Evolutionary conservation across 2,797 vertebrate species (phyloP).

Genomic region (Tachyglossus aculeatus): DNA sequence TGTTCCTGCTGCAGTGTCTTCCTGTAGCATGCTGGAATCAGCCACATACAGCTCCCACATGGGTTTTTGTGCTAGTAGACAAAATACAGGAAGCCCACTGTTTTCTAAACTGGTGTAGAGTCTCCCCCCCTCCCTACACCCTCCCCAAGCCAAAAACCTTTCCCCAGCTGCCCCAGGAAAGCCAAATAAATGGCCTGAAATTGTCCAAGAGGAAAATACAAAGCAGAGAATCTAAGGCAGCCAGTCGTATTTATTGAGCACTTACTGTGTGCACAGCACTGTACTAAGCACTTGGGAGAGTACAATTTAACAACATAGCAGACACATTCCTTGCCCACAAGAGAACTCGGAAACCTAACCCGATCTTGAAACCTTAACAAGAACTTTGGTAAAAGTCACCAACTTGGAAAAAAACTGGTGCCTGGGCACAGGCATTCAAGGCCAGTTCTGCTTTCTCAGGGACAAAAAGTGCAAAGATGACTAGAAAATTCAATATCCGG

Average conservation of each 20-base stretch:
- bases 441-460: background rate
- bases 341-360: too few relatives aligned
- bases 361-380: too few relatives aligned
- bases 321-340: too few relatives aligned
- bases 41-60: background rate
- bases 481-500: slow-evolving; percentile 32
- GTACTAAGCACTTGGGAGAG: too few relatives aligned
- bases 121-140: too few relatives aligned
- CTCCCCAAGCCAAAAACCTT: slow-evolving; percentile 12
- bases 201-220: background rate
- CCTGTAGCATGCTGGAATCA: background rate
- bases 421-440: slow-evolving; percentile 21
- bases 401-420: slow-evolving; percentile 18
- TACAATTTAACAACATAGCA: too few relatives aligned
- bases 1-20: slow-evolving; percentile 39
- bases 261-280: too few relatives aligned
- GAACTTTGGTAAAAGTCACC: slow-evolving; percentile 1
- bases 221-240: too few relatives aligned
- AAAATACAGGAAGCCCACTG: background rate
- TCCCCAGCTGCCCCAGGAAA: slow-evolving; percentile 57
- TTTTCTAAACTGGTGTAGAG: background rate
- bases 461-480: slow-evolving; percentile 42
- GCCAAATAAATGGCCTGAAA: background rate
- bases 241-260: too few relatives aligned
- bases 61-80: background rate